A percentile compares a stretch with the other conserved stretches of the same genome.
These are phyloP conservation scores for Forpus xanthops DNA, from an alignment of 2,797 vertebrate species.

Conservation along the genomic window DNA sequence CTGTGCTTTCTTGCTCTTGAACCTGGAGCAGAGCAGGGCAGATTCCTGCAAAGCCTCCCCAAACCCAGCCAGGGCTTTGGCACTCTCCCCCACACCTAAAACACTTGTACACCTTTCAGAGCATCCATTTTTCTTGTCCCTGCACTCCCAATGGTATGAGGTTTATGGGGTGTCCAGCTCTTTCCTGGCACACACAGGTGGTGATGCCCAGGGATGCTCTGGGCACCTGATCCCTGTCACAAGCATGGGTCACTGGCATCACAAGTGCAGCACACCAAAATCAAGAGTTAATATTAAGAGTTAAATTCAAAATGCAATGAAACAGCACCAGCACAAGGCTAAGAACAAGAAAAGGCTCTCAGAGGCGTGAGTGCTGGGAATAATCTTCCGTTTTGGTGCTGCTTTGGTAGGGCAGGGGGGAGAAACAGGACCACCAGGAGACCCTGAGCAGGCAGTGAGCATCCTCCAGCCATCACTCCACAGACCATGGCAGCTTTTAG, in stretches of 20 bases:
- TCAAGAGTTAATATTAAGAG: background rate
- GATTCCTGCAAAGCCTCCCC: background rate
- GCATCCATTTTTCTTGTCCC: rapidly evolving
- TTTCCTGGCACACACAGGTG: rapidly evolving
- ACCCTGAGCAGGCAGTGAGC: rapidly evolving
- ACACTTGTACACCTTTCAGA: rapidly evolving
- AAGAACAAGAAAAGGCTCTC: background rate
- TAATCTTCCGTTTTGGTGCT: background rate
- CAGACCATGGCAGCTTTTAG: background rate
- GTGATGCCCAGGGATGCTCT: background rate
- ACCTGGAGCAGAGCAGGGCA: background rate
- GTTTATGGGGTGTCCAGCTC: background rate
- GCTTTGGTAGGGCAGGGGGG: background rate
- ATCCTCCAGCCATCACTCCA: background rate
- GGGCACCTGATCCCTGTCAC: no score
- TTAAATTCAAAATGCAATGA: background rate
- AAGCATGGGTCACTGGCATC: background rate
- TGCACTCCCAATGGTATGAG: rapidly evolving
- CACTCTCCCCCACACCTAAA: background rate
- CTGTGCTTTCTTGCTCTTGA: background rate
- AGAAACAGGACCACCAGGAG: background rate
- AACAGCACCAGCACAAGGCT: background rate
- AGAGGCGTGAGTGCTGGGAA: background rate
- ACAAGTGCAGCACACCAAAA: rapidly evolving
- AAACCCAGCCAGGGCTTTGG: background rate